phyloP scores from a whole-genome alignment of 2,888 invertebrate species.

The Zygothrica quintamaculata region DNA sequence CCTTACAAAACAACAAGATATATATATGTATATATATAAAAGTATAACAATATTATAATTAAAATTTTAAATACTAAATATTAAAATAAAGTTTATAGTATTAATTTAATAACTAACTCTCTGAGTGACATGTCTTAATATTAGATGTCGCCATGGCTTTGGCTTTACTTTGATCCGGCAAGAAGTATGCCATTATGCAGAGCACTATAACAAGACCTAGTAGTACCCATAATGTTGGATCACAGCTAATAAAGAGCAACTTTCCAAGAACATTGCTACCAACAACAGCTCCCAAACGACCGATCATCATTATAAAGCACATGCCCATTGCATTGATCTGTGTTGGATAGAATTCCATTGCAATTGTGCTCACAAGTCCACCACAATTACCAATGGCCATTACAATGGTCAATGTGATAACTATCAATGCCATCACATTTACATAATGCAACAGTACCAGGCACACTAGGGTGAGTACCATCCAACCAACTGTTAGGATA shows the following conservation, averaged over 20 bases:
- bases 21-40: no score
- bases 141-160: slow-evolving; percentile 16
- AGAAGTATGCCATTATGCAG: slow-evolving; percentile 47
- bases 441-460: slow-evolving; percentile 87
- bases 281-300: slow-evolving; percentile 81
- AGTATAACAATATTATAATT: slow-evolving; percentile 3
- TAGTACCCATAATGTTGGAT: slow-evolving; percentile 67
- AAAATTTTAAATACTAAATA: slow-evolving; percentile 23
- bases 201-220: slow-evolving; percentile 54
- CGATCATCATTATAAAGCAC: slow-evolving; percentile 83
- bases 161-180: slow-evolving; percentile 63
- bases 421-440: slow-evolving; percentile 86
- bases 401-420: slow-evolving; percentile 86
- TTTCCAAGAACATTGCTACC: slow-evolving; percentile 81
- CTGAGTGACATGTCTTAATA: neutral
- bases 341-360: slow-evolving; percentile 87
- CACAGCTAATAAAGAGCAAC: slow-evolving; percentile 70
- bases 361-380: slow-evolving; percentile 86
- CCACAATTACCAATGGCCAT: slow-evolving; percentile 87
- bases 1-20: no score
- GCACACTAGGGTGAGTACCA: slow-evolving; percentile 86
- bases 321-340: slow-evolving; percentile 85
- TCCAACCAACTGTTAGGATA: slow-evolving; percentile 70
- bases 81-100: slow-evolving; percentile 20
- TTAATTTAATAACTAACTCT: slow-evolving; percentile 46